Evolutionary conservation across 2,113 vertebrate species (phyloP), one percentile per base, ranked within the genome.

Genomic region (Chamaetylas fuelleborni): DNA sequence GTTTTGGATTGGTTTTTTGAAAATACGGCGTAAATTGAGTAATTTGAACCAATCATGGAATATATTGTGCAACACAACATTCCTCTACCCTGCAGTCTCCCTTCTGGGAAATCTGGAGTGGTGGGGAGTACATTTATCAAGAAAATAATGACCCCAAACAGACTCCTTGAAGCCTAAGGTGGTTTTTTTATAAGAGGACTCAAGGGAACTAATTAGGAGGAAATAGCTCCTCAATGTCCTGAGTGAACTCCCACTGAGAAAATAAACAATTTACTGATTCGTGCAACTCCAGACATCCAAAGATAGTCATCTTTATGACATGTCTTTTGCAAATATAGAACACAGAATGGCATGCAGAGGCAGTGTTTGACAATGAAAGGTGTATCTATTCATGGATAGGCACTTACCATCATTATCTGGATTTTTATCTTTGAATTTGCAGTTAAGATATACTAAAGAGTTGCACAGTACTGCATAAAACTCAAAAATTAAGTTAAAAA

Each of bases 201-300:
- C 97, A 92, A 87, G 97, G 96, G 97, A 98, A 94, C 97, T 97
- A 97, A 98, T 98, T 98, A 98, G 94, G 88, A 96, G 95, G 84
- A 97, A 98, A 95, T 87, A 92, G 88, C 86, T 97, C 88, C 93
- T 96, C 95, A 88, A 94, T 80, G 92, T 97, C 90, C 58, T 86
- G 80, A 88, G 76, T 85, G 85, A 95, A 95, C 91, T 97, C 89
- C 93, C 95, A 86, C 67, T 89, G 93, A 92, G 81, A 91, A 95
- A 97, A 97, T 96, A 96, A 95, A 96, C 96, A 92, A 94, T 95
- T 90, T 96, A 96, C 51, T 94, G 95, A 88, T 81, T 91, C 87
- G 76, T 31, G 42, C 82, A 93, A 92, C 86, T 62, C 65, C 86
- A 96, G 51, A 60, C 78, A 77, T 79, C 77, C 82, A 73, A 81